Percentiles rank a stretch among this genome's conserved stretches.
phyloP scores from a whole-genome alignment of 2,113 vertebrate genomes.

The Bolborhynchus lineola region DNA sequence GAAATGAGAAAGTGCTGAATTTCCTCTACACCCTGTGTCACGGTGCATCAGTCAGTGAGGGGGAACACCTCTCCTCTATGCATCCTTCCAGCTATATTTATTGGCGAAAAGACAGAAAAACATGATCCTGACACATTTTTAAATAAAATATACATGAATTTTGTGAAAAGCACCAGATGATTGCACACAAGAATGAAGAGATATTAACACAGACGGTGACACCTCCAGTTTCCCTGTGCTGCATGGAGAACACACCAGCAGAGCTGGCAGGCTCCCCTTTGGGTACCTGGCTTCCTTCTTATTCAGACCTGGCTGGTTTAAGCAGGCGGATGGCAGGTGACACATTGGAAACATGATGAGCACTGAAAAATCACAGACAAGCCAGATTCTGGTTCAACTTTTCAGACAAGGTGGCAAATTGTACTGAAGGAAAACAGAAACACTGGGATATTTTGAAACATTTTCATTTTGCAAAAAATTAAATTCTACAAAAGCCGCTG shows the following conservation, averaged over 20 bases:
- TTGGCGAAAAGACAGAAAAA: neutral
- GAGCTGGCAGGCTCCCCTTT: neutral
- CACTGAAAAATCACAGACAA: neutral
- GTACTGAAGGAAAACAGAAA: neutral
- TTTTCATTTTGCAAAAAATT: neutral
- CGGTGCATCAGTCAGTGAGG: neutral
- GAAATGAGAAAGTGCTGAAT: neutral
- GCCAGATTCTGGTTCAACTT: neutral
- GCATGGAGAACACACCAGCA: neutral
- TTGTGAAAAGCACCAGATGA: neutral
- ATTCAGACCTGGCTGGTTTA: neutral
- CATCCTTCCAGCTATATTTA: neutral
- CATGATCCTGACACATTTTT: neutral
- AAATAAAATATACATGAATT: neutral
- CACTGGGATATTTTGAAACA: rapidly evolving
- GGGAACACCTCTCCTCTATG: neutral
- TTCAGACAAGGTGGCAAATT: neutral
- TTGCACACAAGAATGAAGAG: neutral
- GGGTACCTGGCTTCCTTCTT: neutral
- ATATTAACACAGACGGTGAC: slow-evolving; percentile 34
- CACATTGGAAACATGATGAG: rapidly evolving
- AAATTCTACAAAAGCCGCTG: neutral
- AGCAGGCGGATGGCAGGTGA: neutral
- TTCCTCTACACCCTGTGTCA: neutral
- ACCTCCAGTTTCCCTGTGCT: slow-evolving; percentile 5